Conservation (phyloP, 1,140 invertebrate genomes). For the Globodera ellingtonae region DNA sequence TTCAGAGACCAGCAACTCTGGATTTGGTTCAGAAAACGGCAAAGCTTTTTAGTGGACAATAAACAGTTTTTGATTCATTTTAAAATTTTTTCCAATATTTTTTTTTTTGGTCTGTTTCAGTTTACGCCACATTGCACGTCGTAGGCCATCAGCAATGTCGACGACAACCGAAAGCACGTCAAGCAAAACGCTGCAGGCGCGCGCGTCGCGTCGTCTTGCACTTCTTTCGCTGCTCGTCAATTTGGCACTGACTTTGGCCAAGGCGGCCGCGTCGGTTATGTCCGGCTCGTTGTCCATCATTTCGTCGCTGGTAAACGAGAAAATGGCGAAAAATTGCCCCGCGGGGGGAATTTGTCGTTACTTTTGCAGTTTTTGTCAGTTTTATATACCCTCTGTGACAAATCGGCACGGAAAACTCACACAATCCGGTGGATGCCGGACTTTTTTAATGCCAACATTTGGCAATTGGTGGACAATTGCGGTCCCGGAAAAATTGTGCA, state of each 20-base stretch:
- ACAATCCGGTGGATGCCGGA: too few species aligned
- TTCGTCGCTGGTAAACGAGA: slow-evolving; percentile 62
- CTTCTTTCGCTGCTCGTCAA: slow-evolving; percentile 57
- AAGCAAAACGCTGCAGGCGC: neutral
- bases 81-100: neutral
- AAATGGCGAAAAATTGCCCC: too few species aligned
- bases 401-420: too few species aligned
- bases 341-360: neutral
- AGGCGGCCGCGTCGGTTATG: slow-evolving; percentile 66
- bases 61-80: too few species aligned
- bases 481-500: neutral
- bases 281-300: slow-evolving; percentile 69
- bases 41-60: too few species aligned
- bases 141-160: neutral
- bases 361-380: neutral
- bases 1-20: too few species aligned
- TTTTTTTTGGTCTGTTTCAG: neutral
- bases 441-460: too few species aligned
- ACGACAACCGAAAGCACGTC: neutral
- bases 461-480: neutral
- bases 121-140: neutral
- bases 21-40: too few species aligned
- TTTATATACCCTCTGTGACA: too few species aligned
- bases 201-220: slow-evolving; percentile 46
- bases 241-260: slow-evolving; percentile 64